Evolutionary conservation across 2,888 invertebrate genomes (phyloP).

Genomic region (Ceraclea dissimilis): DNA sequence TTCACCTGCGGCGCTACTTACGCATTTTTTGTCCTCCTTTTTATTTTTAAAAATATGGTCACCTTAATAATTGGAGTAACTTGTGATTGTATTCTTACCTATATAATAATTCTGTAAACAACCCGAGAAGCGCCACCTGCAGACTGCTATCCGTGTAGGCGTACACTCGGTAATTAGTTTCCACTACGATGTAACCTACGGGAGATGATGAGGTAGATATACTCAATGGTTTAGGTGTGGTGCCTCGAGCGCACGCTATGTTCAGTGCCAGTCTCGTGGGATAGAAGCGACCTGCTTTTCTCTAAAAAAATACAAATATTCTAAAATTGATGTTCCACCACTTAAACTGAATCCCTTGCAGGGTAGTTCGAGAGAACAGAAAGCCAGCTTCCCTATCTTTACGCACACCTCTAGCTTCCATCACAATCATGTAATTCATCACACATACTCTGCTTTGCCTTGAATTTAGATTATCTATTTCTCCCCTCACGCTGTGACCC

Average conservation of each 20-base stretch:
- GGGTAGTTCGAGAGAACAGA: background rate
- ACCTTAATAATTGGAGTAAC: too few relatives aligned
- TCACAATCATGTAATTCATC: too few relatives aligned
- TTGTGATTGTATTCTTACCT: too few relatives aligned
- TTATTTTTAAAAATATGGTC: too few relatives aligned
- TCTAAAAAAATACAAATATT: conserved; percentile 37
- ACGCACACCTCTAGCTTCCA: too few relatives aligned
- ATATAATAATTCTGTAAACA: conserved; percentile 89
- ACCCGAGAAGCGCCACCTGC: conserved; percentile 85
- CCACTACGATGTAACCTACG: conserved; percentile 81
- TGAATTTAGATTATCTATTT: too few relatives aligned
- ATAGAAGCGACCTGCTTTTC: conserved; percentile 88
- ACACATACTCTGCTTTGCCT: too few relatives aligned
- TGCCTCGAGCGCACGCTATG: conserved; percentile 54
- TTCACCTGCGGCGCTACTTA: too few relatives aligned
- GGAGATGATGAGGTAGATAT: conserved; percentile 48
- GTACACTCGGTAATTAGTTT: conserved; percentile 75
- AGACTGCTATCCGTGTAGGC: conserved; percentile 91
- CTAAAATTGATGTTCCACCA: background rate
- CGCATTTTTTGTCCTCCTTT: too few relatives aligned
- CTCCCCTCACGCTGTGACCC: too few relatives aligned
- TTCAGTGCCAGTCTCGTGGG: conserved; percentile 89
- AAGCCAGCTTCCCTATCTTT: background rate
- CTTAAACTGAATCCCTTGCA: background rate
- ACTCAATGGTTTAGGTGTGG: conserved; percentile 41